Evolutionary conservation across 2,113 vertebrate genomes (phyloP).

Genomic region (Caloenas nicobarica): DNA sequence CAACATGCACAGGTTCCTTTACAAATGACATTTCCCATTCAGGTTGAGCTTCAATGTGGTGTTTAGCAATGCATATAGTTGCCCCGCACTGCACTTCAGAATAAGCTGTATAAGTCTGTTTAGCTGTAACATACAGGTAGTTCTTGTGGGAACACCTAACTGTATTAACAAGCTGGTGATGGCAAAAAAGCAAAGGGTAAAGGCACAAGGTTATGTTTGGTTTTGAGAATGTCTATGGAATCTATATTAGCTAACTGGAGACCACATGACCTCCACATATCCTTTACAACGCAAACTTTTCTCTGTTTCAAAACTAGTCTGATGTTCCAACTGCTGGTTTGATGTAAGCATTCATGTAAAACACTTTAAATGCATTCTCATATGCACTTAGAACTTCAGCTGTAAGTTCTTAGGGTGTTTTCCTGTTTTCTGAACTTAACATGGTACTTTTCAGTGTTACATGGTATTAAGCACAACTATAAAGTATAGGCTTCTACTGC

Average conservation of each 20-base stretch:
- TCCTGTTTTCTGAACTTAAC: not conserved
- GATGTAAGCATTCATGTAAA: not conserved
- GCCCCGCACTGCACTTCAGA: not conserved
- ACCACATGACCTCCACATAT: not conserved
- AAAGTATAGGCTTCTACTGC: not conserved
- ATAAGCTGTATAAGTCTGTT: not conserved
- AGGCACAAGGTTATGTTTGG: not conserved
- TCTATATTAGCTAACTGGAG: not conserved
- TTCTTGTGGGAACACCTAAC: not conserved
- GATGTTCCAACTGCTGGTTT: not conserved
- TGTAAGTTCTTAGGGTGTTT: not conserved
- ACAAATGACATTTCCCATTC: not conserved
- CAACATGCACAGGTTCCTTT: not conserved
- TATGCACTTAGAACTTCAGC: not conserved
- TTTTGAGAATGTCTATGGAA: not conserved
- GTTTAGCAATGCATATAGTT: accelerated
- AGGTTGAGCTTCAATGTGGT: not conserved
- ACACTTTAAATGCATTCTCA: not conserved
- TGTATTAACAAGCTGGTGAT: not conserved
- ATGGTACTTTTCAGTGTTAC: not conserved
- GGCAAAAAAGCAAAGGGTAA: not conserved
- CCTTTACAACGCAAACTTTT: not conserved
- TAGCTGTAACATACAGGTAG: not conserved
- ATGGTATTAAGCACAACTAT: not conserved
- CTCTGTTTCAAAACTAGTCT: not conserved